These are phyloP conservation scores for Holotrichia oblita DNA, from an alignment of 1,140 invertebrate species.

Conservation along the genomic window DNA sequence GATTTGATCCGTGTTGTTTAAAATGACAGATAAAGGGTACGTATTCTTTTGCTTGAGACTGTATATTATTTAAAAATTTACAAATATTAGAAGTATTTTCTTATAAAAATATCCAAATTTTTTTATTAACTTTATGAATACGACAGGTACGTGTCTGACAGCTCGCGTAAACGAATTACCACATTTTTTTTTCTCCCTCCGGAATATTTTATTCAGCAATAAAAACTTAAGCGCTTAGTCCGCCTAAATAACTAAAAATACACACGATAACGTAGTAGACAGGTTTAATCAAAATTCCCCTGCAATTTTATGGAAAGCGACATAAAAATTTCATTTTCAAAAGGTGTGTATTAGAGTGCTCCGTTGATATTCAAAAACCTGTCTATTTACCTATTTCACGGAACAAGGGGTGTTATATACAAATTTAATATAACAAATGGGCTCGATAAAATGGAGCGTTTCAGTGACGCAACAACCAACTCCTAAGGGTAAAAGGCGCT, in stretches of 20 bases:
- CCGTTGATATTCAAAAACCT: background rate
- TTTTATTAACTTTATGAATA: too few species aligned
- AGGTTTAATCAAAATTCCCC: background rate
- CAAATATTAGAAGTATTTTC: too few species aligned
- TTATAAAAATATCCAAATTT: too few species aligned
- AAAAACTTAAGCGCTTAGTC: background rate
- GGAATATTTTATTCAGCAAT: background rate
- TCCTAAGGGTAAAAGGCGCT: background rate
- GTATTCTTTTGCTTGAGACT: too few species aligned
- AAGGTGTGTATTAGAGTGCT: background rate
- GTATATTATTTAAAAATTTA: too few species aligned
- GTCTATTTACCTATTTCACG: constrained; percentile 1
- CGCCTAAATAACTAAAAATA: background rate
- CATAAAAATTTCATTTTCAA: constrained; percentile 21
- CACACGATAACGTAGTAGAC: background rate
- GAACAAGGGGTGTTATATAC: background rate
- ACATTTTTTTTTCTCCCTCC: background rate
- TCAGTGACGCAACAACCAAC: background rate
- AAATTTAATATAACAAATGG: constrained; percentile 21
- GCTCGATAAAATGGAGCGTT: background rate
- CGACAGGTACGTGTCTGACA: too few species aligned
- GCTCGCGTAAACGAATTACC: too few species aligned
- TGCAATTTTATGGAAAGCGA: background rate
- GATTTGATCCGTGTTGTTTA: too few species aligned
- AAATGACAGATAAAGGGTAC: too few species aligned